Conservation (phyloP, 2,797 vertebrate species). For the Botia almorhae region DNA sequence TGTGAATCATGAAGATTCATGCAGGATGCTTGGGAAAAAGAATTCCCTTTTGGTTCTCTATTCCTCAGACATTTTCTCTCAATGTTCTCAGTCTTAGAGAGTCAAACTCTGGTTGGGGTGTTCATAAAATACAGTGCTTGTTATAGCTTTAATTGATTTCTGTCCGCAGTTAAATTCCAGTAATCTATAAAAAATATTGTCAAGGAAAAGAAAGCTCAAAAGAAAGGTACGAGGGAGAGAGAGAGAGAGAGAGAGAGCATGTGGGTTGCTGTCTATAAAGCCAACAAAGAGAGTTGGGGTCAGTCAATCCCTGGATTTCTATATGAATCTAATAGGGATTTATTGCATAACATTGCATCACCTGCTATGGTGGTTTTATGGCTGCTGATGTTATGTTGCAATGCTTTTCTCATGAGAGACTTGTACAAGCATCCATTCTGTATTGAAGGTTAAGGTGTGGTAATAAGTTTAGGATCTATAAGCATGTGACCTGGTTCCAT, state of each 20-base stretch:
- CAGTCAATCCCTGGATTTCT: slow-evolving; percentile 38
- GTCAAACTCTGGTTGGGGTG: background rate
- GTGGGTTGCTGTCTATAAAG: slow-evolving; percentile 1
- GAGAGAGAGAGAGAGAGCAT: slow-evolving; percentile 20
- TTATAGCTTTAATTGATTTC: background rate
- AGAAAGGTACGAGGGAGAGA: slow-evolving; percentile 45
- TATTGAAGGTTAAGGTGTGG: background rate
- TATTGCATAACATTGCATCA: slow-evolving; percentile 54
- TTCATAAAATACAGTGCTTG: background rate
- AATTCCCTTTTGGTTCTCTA: background rate
- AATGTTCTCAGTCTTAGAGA: background rate
- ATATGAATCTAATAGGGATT: slow-evolving; percentile 24
- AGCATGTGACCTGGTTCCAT: slow-evolving; percentile 27
- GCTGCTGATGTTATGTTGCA: slow-evolving; percentile 27
- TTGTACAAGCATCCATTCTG: background rate
- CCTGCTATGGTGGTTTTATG: slow-evolving; percentile 26
- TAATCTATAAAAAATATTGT: slow-evolving; percentile 12
- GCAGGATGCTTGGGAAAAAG: background rate
- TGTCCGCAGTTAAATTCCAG: background rate
- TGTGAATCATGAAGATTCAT: background rate
- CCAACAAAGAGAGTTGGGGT: slow-evolving; percentile 32
- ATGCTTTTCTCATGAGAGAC: slow-evolving; percentile 6
- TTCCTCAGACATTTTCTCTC: background rate
- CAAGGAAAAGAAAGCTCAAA: background rate
- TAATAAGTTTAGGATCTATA: slow-evolving; percentile 25